Percentiles rank a stretch among this genome's conserved stretches.
phyloP scores from a whole-genome alignment of 2,113 vertebrate species.

The Isurus oxyrinchus region DNA sequence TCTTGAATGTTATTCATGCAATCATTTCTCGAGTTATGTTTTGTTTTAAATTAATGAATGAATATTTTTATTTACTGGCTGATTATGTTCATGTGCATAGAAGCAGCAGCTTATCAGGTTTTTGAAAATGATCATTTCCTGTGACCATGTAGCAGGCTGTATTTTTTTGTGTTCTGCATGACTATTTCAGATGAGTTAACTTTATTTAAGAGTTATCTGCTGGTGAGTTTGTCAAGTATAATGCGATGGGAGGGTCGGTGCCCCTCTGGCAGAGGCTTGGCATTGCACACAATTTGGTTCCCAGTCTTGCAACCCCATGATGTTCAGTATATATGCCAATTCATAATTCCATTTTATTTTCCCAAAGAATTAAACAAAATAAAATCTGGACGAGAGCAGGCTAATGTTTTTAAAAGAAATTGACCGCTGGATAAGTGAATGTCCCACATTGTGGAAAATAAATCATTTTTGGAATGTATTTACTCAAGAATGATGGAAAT shows the following conservation, averaged over 20 bases:
- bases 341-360: not conserved
- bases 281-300: not conserved
- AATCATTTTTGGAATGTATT: not conserved
- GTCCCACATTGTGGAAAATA: not conserved
- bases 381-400: not conserved
- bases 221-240: not conserved
- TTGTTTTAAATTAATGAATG: not conserved
- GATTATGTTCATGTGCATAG: not conserved
- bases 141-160: not conserved
- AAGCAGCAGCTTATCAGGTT: not conserved
- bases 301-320: not conserved
- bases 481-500: not conserved
- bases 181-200: not conserved
- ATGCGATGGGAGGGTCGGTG: not conserved
- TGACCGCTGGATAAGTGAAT: not conserved
- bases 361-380: not conserved
- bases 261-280: not conserved
- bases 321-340: not conserved
- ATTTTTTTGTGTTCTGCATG: conserved; percentile 26
- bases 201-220: not conserved
- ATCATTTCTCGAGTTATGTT: conserved; percentile 3
- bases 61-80: not conserved
- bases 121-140: not conserved
- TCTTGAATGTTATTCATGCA: conserved; percentile 26
- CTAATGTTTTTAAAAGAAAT: not conserved